Base-by-base conservation (phyloP, 1,140 invertebrate species). In the Lordiphosa collinella region DNA sequence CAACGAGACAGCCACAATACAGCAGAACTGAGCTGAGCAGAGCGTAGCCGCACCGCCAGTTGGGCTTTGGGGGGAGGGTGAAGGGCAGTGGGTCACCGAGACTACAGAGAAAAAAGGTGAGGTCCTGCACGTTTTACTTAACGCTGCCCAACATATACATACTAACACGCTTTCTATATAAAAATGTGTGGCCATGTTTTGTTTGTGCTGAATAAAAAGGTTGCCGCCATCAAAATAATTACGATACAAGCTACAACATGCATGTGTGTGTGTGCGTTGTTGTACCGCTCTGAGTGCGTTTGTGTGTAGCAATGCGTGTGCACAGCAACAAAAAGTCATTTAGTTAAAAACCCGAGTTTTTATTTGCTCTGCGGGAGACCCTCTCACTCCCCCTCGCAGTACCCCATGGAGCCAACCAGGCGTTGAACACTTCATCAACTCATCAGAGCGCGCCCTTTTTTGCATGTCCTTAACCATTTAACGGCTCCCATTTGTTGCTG, bases 251-350 rank as follows among this genome's bases (percentile, higher is more conserved):
- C 53, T 35, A 14, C 58, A 47, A 75, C 78, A 82, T 82, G 68
- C 78, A 82, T 64, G 44, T 34, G 48, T 25, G 47, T 59, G 69
- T 59, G 53, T 46, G 37, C 22, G 46, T 31, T 62, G 22, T 25
- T 47, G 41, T 71, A 57, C 54, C 66, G 44, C 58, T 50, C 68
- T 82, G 76, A 82, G 78, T 82, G 76, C 76, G 76, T 82, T 82
- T 84, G 78, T 82, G 71, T 82, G 76, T 82, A 80, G 70, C 76
- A 82, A 84, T 84, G 76, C 78, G 76, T 82, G 78, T 82, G 78
- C 78, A 72, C 78, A 82, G 84, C 78, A 82, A 84, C 78, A 84
- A 82, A 82, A 82, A 82, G 78, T 82, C 78, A 82, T 82, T 82
- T 82, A 82, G 78, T 82, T 84, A 84, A 82, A 82, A 82, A 82